These are phyloP conservation scores for Brachyistius frenatus DNA, from an alignment of 2,113 vertebrate genomes.

Conservation along the genomic window DNA sequence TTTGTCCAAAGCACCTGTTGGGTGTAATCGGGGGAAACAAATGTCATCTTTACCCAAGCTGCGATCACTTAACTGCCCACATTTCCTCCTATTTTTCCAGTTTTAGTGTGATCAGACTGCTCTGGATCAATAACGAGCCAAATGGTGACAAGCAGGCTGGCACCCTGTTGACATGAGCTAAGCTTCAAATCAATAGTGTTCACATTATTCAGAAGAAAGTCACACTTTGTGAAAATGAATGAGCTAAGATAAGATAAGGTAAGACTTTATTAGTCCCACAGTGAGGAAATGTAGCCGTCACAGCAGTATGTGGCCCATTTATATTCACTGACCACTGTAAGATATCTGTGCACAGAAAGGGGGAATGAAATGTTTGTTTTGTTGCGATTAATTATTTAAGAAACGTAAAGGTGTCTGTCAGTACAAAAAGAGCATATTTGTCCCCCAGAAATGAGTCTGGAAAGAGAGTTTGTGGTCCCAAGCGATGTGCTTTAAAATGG, in stretches of 20 bases:
- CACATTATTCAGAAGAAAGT: too few relatives aligned
- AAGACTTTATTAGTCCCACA: too few relatives aligned
- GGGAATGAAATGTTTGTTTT: conserved; percentile 16
- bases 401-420: conserved; percentile 12
- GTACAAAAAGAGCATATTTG: conserved; percentile 14
- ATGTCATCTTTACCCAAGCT: conserved; percentile 14
- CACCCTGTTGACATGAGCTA: too few relatives aligned
- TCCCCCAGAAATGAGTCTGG: conserved; percentile 8
- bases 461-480: conserved; percentile 6
- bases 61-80: neutral
- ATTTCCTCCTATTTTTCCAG: neutral
- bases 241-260: too few relatives aligned
- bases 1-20: conserved; percentile 42
- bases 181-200: too few relatives aligned
- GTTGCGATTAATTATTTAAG: conserved; percentile 4
- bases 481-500: neutral
- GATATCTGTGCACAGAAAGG: neutral
- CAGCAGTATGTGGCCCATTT: neutral
- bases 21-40: conserved; percentile 9
- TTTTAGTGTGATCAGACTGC: neutral
- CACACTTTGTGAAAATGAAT: too few relatives aligned
- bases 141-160: too few relatives aligned
- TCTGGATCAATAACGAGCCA: conserved; percentile 16
- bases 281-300: too few relatives aligned
- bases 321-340: neutral